These are phyloP conservation scores for Tanytarsus gracilentus DNA, from an alignment of 2,888 invertebrate genomes.

Conservation along the genomic window DNA sequence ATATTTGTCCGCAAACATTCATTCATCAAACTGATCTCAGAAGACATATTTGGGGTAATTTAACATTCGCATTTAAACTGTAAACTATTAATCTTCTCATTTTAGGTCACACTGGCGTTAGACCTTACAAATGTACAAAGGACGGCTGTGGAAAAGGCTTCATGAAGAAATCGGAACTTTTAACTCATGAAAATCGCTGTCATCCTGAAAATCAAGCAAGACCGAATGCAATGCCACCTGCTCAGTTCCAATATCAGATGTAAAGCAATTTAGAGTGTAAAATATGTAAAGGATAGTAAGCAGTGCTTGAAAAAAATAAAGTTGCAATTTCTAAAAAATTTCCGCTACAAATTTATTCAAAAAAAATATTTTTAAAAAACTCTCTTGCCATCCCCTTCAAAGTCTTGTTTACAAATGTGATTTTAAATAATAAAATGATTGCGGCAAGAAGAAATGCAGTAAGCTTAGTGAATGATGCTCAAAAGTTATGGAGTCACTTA, in stretches of 20 bases:
- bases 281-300: no score
- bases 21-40: conserved; percentile 22
- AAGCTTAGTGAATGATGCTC: conserved; percentile 42
- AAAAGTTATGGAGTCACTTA: conserved; percentile 53
- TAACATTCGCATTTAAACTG: not conserved
- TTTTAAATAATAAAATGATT: no score
- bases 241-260: no score
- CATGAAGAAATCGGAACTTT: conserved; percentile 13
- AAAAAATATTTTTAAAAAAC: no score
- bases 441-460: not conserved
- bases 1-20: conserved; percentile 12
- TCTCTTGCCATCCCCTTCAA: no score
- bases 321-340: no score
- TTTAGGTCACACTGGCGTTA: not conserved
- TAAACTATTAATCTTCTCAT: not conserved
- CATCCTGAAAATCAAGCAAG: no score
- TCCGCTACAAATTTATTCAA: no score
- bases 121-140: not conserved
- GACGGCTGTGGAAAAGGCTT: conserved; percentile 12
- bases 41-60: conserved; percentile 20
- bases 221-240: no score
- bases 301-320: no score
- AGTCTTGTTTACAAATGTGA: no score
- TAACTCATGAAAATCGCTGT: conserved; percentile 15
- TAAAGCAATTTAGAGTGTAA: no score